phyloP scores from a whole-genome alignment of 2,113 vertebrate species.

The Herpailurus yagouaroundi region DNA sequence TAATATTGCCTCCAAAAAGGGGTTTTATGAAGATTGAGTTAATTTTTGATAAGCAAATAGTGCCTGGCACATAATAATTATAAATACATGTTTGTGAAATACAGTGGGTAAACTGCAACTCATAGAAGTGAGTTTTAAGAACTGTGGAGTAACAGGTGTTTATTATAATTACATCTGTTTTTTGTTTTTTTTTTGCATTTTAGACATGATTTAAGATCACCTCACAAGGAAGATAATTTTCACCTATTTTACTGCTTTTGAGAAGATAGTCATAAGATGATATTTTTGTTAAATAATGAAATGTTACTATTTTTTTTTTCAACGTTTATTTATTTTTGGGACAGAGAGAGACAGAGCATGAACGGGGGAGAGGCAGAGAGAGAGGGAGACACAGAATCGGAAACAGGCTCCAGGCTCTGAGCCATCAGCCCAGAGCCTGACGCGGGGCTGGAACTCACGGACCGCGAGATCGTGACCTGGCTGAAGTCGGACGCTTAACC shows the following conservation, averaged over 20 bases:
- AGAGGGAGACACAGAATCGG: too few species aligned
- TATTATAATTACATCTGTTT: neutral
- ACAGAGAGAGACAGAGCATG: too few species aligned
- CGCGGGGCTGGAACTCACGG: too few species aligned
- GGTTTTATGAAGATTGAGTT: neutral
- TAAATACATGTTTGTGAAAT: neutral
- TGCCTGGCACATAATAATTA: neutral
- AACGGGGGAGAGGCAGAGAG: too few species aligned
- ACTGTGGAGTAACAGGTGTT: neutral
- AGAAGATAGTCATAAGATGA: neutral
- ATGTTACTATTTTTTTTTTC: neutral
- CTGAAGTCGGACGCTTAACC: too few species aligned
- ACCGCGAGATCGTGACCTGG: too few species aligned
- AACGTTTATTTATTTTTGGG: too few species aligned
- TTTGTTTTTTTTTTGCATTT: neutral
- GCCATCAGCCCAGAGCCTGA: too few species aligned
- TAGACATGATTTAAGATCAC: neutral
- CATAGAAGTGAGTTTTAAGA: neutral
- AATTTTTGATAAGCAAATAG: neutral
- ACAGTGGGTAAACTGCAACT: neutral
- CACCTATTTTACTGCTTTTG: neutral
- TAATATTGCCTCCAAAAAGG: neutral
- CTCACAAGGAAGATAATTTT: conserved; percentile 20
- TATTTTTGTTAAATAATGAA: conserved; percentile 17
- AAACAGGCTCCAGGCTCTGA: too few species aligned